Base-by-base conservation (phyloP, 1,140 invertebrate genomes). In the Drosophila albomicans region DNA sequence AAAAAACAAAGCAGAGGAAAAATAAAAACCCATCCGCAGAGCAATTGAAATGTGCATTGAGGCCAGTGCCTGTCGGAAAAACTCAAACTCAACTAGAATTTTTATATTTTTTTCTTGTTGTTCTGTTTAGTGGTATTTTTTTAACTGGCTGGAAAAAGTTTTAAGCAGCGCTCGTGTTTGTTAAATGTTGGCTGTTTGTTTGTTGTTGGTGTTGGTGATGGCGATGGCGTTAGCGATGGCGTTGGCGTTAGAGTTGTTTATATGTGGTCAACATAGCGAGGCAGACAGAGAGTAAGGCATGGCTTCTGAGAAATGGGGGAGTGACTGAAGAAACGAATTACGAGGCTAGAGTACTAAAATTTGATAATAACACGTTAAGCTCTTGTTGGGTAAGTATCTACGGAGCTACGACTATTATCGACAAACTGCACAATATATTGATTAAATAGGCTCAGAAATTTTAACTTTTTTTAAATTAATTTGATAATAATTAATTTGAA, bases 41-140 rank as follows among this genome's bases (percentile, higher is more conserved):
- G 82, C 82, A 85, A 86, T 85, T 85, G 82, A 86, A 85, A 85
- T 79, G 82, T 75, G 65, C 82, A 82, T 85, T 85, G 82, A 81
- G 82, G 79, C 79, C 70, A 54, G 38, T 59, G 66, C 52, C 75
- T 86, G 78, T 81, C 78, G 82, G 65, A 78, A 78, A 78, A 85
- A 86, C 81, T 78, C 65, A 75, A 79, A 78, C 78, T 78, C 69
- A 71, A 78, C 78, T 66, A 73, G 71, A 57, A 57, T 57, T 75
- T 82, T 73, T 69, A 25, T 58, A 48, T 61, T 67, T 75, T 71
- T 61, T 49, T 63, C 13, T 48, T 57, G 30, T 52, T 52, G 56
- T 43, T 69, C 11, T n/a, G 52, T 70, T 70, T 54, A 20, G 61
- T 35, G 28, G 73, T 58, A 65, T 59, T 76, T 82, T 69, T 82